These are phyloP conservation scores for Epirrhoe alternata DNA, from an alignment of 2,888 invertebrate genomes.

Conservation along the genomic window DNA sequence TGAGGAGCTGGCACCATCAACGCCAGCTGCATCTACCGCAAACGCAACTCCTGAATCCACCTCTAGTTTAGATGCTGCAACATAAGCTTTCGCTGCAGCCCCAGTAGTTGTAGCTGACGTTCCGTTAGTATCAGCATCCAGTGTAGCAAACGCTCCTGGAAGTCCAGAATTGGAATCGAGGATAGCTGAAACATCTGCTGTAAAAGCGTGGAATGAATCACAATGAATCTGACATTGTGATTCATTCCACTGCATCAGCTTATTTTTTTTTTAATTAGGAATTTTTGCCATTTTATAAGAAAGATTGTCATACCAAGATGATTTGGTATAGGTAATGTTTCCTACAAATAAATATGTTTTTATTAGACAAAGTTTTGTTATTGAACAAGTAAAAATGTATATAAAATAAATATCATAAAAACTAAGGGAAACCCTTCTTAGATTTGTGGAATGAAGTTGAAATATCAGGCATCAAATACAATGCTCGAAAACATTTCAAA, in stretches of 20 bases:
- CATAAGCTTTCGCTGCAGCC: slow-evolving; percentile 38
- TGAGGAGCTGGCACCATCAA: slow-evolving; percentile 19
- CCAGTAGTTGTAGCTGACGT: slow-evolving; percentile 14
- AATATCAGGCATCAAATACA: slow-evolving; percentile 61
- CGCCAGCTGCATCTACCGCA: slow-evolving; percentile 5
- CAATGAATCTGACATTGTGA: no score
- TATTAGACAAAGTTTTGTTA: background rate
- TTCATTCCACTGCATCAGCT: slow-evolving; percentile 43
- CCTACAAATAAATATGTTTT: background rate
- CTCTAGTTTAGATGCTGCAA: slow-evolving; percentile 43
- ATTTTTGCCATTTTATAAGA: slow-evolving; percentile 12
- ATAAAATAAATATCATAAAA: background rate
- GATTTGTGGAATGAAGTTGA: slow-evolving; percentile 48
- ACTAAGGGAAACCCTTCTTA: background rate
- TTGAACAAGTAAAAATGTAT: background rate
- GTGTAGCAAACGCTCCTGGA: slow-evolving; percentile 5
- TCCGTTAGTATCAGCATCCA: background rate
- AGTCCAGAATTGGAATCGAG: slow-evolving; percentile 24
- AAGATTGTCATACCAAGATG: slow-evolving; percentile 19
- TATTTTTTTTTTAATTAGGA: slow-evolving; percentile 23
- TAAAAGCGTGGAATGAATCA: no score
- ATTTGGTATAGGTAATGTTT: slow-evolving; percentile 15
- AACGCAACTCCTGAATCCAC: slow-evolving; percentile 21
- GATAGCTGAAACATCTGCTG: slow-evolving; percentile 23
- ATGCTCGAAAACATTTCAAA: slow-evolving; percentile 71